Conservation (phyloP, 2,888 invertebrate genomes). For the Caenorhabditis doughertyi region DNA sequence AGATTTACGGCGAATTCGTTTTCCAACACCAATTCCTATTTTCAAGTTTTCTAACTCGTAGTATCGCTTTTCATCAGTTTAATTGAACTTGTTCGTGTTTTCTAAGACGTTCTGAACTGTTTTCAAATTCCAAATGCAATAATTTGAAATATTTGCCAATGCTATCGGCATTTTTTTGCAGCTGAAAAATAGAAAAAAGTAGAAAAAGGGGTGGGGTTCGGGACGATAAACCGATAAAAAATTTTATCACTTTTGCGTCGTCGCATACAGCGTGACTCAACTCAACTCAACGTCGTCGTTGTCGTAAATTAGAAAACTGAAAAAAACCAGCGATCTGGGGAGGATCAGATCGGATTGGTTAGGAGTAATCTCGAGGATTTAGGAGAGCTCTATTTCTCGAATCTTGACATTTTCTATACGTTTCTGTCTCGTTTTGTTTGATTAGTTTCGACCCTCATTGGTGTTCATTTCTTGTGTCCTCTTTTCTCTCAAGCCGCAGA, state of each 20-base stretch:
- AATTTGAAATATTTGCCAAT: constrained; percentile 11
- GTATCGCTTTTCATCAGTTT: background rate
- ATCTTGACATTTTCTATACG: constrained; percentile 26
- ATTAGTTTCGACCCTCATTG: constrained; percentile 34
- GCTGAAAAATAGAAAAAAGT: constrained; percentile 12
- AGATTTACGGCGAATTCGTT: constrained; percentile 8
- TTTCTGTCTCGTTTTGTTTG: constrained; percentile 46
- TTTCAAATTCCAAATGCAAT: too few species aligned
- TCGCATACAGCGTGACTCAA: constrained; percentile 46
- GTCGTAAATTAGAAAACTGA: constrained; percentile 19
- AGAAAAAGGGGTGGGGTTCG: constrained; percentile 10
- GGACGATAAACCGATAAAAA: constrained; percentile 56
- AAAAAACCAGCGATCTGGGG: background rate
- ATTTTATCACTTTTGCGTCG: constrained; percentile 51
- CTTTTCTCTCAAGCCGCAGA: background rate
- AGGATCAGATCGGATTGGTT: constrained; percentile 17
- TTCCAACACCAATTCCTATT: background rate
- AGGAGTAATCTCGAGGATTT: too few species aligned
- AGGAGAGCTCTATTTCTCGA: constrained; percentile 24
- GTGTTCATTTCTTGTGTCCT: constrained; percentile 12
- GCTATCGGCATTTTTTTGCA: constrained; percentile 10
- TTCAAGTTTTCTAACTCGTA: background rate
- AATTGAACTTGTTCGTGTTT: background rate
- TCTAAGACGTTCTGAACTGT: too few species aligned
- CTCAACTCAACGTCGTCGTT: constrained; percentile 29